Percentiles rank a stretch among this genome's conserved stretches.
phyloP scores from a whole-genome alignment of 2,113 vertebrate genomes.

The Corythornis cristatus region DNA sequence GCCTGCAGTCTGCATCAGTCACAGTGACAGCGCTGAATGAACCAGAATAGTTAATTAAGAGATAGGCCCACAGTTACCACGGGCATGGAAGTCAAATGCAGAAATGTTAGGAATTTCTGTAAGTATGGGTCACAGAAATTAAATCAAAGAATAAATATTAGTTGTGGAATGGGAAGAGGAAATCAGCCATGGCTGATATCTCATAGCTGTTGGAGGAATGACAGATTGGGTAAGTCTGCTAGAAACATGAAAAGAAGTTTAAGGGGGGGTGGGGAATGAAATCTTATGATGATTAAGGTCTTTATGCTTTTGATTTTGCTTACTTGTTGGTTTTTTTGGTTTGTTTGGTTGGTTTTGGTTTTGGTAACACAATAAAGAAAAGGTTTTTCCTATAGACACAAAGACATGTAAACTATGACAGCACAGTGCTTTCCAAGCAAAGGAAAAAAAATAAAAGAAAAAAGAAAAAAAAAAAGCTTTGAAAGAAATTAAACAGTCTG shows the following conservation, averaged over 20 bases:
- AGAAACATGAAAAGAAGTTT: conserved; percentile 75
- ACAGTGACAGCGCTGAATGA: conserved; percentile 89
- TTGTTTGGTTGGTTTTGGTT: not conserved
- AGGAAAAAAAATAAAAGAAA: conserved; percentile 23
- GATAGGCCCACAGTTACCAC: conserved; percentile 82
- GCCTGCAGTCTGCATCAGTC: conserved; percentile 90
- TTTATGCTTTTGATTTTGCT: conserved; percentile 41
- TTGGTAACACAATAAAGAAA: conserved; percentile 49
- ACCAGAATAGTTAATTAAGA: conserved; percentile 79
- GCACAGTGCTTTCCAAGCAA: conserved; percentile 80
- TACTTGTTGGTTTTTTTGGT: not conserved
- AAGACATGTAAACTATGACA: conserved; percentile 83
- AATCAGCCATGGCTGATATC: conserved; percentile 75
- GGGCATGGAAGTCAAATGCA: conserved; percentile 84
- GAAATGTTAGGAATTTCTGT: conserved; percentile 88
- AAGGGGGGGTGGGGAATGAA: conserved; percentile 55
- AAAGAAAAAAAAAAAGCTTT: not conserved
- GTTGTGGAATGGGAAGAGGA: conserved; percentile 81
- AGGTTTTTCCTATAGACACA: conserved; percentile 76
- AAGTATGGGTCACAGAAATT: conserved; percentile 87
- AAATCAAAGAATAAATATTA: conserved; percentile 85
- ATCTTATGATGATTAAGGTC: conserved; percentile 75
- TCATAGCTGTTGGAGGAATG: conserved; percentile 76
- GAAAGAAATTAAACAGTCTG: conserved; percentile 80
- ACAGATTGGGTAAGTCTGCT: conserved; percentile 74